These are phyloP conservation scores for Nerophis ophidion DNA, from an alignment of 2,113 vertebrate genomes.

Conservation along the genomic window DNA sequence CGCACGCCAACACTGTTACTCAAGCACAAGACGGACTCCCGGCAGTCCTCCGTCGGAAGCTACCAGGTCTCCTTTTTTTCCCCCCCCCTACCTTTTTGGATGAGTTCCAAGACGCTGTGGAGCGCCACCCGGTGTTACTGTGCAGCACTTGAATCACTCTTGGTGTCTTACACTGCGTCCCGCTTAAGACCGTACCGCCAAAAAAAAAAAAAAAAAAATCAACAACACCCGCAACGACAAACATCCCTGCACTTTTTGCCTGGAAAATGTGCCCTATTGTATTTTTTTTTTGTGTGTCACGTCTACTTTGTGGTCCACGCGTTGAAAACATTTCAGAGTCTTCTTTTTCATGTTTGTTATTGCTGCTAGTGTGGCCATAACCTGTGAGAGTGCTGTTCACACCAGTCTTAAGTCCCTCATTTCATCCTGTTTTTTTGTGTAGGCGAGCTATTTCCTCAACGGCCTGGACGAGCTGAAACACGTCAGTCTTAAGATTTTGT, in stretches of 20 bases:
- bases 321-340: conserved; percentile 56
- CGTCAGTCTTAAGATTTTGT: neutral
- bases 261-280: conserved; percentile 46
- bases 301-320: conserved; percentile 42
- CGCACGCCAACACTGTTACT: conserved; percentile 46
- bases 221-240: no score
- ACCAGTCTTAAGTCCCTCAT: conserved; percentile 28
- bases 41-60: conserved; percentile 40
- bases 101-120: conserved; percentile 44
- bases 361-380: conserved; percentile 63
- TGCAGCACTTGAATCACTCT: conserved; percentile 55
- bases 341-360: conserved; percentile 55
- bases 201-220: neutral
- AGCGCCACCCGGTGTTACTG: conserved; percentile 24
- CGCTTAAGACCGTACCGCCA: conserved; percentile 23
- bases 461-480: neutral
- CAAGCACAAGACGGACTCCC: conserved; percentile 67
- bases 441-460: no score
- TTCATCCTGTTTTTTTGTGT: conserved; percentile 18
- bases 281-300: conserved; percentile 16
- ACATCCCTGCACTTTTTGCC: conserved; percentile 48
- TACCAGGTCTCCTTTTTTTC: conserved; percentile 22
- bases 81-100: conserved; percentile 10
- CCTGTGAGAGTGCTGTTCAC: conserved; percentile 31
- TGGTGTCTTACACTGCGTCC: conserved; percentile 39